Conservation (phyloP, 2,888 invertebrate species). For the Frankliniella intonsa region DNA sequence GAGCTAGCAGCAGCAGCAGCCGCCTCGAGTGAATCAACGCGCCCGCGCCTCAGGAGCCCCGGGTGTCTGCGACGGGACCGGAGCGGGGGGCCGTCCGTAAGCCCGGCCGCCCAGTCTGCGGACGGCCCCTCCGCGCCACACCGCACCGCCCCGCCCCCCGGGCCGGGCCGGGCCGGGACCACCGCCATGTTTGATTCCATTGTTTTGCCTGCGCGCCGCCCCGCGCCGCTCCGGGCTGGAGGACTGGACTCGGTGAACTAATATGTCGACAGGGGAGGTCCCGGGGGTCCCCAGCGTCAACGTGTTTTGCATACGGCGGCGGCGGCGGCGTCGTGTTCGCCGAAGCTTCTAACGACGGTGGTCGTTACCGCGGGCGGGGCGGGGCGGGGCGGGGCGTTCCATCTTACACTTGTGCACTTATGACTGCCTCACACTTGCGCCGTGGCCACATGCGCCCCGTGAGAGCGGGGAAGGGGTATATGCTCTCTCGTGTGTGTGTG, state of each 20-base stretch:
- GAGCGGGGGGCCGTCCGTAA: neutral
- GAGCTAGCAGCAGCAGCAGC: no score
- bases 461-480: no score
- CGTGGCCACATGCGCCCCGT: no score
- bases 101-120: neutral
- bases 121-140: neutral
- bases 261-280: slow-evolving; percentile 14
- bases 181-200: slow-evolving; percentile 8
- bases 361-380: neutral
- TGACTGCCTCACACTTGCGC: no score
- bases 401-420: neutral
- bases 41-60: neutral
- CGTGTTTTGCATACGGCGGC: neutral
- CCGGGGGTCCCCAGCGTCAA: neutral
- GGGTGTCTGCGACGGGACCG: neutral
- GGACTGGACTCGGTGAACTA: neutral
- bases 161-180: neutral
- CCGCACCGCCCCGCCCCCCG: neutral
- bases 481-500: no score
- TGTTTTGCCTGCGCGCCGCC: slow-evolving; percentile 5
- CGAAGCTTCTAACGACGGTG: neutral
- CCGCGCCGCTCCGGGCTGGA: neutral
- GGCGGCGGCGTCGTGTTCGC: neutral
- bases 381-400: neutral
- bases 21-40: neutral